A percentile compares a stretch with the other conserved stretches of the same genome.
Evolutionary conservation across 37 sponge, comb jelly and placozoan genomes (phyloP).

Genomic region (Bolinopsis microptera): DNA sequence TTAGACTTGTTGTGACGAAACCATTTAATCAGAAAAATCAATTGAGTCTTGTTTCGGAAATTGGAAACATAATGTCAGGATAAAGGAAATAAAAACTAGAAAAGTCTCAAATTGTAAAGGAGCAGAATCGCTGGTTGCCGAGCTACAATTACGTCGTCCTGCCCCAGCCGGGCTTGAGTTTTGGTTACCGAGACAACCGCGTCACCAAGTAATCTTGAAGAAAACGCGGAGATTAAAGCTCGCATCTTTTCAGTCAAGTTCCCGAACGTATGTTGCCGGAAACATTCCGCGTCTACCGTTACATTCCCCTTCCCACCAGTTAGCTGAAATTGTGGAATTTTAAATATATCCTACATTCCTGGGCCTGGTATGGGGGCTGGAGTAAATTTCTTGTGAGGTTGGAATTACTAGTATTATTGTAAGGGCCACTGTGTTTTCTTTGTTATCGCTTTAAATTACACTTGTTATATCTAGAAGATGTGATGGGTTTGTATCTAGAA

Average conservation of each 20-base stretch:
- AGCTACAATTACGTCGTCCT: neutral
- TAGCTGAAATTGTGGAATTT: neutral
- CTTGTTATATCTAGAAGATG: neutral
- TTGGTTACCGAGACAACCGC: neutral
- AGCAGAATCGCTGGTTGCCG: neutral
- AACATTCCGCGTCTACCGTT: conserved; percentile 3
- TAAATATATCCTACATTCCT: neutral
- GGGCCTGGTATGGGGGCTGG: neutral
- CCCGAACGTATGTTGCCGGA: conserved; percentile 25
- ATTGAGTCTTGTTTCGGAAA: neutral
- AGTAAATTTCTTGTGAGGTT: too few relatives aligned
- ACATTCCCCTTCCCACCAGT: conserved; percentile 57
- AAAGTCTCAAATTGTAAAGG: neutral
- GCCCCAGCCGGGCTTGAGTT: neutral
- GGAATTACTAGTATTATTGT: neutral
- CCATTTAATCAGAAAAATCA: neutral
- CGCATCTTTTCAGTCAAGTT: neutral
- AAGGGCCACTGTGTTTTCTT: neutral
- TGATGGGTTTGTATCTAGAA: too few relatives aligned
- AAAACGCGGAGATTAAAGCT: neutral
- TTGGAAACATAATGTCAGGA: neutral
- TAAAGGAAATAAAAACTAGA: neutral
- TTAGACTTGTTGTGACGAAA: neutral
- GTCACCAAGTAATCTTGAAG: neutral
- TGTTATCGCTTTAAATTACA: neutral